phyloP scores from a whole-genome alignment of 1,140 invertebrate species.

The Leptinotarsa lineolata region DNA sequence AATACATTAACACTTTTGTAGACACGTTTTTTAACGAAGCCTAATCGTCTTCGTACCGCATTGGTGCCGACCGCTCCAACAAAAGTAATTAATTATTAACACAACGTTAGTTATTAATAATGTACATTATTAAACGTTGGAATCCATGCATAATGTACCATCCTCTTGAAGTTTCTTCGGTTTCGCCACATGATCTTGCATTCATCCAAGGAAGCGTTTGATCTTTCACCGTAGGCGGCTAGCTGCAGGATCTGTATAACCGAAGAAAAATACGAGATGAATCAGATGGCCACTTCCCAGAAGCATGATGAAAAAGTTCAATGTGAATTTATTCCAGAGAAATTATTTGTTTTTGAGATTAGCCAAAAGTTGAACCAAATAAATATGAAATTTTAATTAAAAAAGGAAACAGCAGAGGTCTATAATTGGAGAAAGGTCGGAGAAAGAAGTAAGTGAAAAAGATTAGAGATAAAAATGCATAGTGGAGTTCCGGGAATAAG shows the following conservation, averaged over 20 bases:
- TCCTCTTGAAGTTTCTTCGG: neutral
- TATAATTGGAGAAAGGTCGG: too few relatives aligned
- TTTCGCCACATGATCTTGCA: neutral
- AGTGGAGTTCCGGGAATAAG: too few relatives aligned
- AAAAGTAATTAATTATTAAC: neutral
- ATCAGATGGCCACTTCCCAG: too few relatives aligned
- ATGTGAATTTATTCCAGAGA: too few relatives aligned
- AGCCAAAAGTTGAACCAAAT: too few relatives aligned
- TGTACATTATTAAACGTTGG: neutral
- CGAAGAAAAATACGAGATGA: too few relatives aligned
- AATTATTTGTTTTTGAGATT: too few relatives aligned
- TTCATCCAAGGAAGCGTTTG: neutral
- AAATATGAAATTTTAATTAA: too few relatives aligned
- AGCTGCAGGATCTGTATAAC: neutral
- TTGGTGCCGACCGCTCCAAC: neutral
- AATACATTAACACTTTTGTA: neutral
- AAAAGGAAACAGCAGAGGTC: too few relatives aligned
- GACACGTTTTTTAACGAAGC: neutral
- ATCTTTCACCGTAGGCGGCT: neutral
- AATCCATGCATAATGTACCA: neutral
- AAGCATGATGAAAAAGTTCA: too few relatives aligned
- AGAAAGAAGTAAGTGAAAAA: too few relatives aligned
- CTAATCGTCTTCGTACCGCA: neutral
- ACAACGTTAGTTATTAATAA: neutral
- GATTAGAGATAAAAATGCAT: too few relatives aligned